A percentile compares a stretch with the other conserved stretches of the same genome.
Evolutionary conservation across 1,140 invertebrate genomes (phyloP).

Genomic region (Hycleus cichorii): DNA sequence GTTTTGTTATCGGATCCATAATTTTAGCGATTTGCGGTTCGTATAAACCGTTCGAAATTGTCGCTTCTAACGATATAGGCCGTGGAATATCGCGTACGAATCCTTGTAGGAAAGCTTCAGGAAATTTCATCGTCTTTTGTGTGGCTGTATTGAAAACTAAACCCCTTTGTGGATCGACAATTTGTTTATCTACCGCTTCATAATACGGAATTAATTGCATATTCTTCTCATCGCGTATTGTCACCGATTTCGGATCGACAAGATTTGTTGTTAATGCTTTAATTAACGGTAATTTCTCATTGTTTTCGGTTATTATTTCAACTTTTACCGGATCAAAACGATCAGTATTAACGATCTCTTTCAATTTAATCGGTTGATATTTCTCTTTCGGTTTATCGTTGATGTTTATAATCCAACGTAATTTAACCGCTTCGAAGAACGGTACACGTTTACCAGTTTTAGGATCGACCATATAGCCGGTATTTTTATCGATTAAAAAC

Average conservation of each 20-base stretch:
- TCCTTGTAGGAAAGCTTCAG: conserved; percentile 62
- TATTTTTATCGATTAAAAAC: conserved; percentile 65
- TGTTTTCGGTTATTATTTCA: conserved; percentile 51
- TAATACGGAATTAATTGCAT: conserved; percentile 63
- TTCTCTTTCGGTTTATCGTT: conserved; percentile 45
- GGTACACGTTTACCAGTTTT: conserved; percentile 71
- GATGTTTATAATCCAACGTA: conserved; percentile 58
- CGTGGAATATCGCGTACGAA: conserved; percentile 57
- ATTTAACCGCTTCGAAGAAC: conserved; percentile 76
- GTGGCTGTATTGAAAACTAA: conserved; percentile 63
- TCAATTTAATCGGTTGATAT: conserved; percentile 45
- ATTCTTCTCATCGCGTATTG: conserved; percentile 59
- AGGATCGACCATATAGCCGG: conserved; percentile 75
- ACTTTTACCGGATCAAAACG: conserved; percentile 56
- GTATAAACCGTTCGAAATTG: conserved; percentile 63
- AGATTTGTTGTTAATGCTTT: conserved; percentile 66
- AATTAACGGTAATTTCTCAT: conserved; percentile 53
- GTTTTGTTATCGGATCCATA: conserved; percentile 61
- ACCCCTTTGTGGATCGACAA: conserved; percentile 68
- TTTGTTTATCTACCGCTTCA: conserved; percentile 67
- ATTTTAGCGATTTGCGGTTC: conserved; percentile 63
- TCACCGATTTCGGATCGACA: conserved; percentile 66
- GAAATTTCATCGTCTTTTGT: conserved; percentile 57
- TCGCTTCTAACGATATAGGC: conserved; percentile 69
- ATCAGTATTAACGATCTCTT: conserved; percentile 59